Evolutionary conservation across 2,113 vertebrate species (phyloP).

Genomic region (Entomyzon cyanotis): DNA sequence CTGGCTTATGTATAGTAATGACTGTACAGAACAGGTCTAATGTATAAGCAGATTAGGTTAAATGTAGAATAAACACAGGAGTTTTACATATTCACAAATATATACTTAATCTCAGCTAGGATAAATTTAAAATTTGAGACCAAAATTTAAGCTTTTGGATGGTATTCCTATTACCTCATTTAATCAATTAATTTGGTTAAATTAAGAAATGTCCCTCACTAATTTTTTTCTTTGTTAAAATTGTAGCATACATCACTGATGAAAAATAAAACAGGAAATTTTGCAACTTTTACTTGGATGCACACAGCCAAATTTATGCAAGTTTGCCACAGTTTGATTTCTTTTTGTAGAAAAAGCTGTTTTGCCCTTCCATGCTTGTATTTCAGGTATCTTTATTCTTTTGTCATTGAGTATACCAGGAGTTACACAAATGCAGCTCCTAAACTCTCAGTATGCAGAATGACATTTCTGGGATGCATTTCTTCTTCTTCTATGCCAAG

Average conservation of each 20-base stretch:
- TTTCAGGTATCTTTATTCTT: background rate
- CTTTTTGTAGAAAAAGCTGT: background rate
- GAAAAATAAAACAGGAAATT: background rate
- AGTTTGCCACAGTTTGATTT: background rate
- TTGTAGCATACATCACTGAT: background rate
- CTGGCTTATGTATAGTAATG: background rate
- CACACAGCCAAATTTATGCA: background rate
- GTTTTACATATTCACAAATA: background rate
- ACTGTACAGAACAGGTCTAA: background rate
- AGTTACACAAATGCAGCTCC: background rate
- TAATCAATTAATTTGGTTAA: background rate
- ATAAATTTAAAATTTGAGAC: background rate
- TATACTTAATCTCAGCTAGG: background rate
- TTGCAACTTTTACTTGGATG: background rate
- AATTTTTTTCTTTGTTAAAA: background rate
- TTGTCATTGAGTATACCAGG: background rate
- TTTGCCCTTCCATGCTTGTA: background rate
- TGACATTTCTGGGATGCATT: background rate
- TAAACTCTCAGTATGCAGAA: background rate
- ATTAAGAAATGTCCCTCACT: background rate
- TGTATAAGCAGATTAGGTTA: background rate
- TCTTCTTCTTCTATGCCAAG: background rate
- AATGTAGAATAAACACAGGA: background rate
- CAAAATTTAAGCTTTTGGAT: background rate
- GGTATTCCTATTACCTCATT: background rate